These are phyloP conservation scores for Crotalus helleri DNA, from an alignment of 2,113 vertebrate genomes.

Conservation along the genomic window DNA sequence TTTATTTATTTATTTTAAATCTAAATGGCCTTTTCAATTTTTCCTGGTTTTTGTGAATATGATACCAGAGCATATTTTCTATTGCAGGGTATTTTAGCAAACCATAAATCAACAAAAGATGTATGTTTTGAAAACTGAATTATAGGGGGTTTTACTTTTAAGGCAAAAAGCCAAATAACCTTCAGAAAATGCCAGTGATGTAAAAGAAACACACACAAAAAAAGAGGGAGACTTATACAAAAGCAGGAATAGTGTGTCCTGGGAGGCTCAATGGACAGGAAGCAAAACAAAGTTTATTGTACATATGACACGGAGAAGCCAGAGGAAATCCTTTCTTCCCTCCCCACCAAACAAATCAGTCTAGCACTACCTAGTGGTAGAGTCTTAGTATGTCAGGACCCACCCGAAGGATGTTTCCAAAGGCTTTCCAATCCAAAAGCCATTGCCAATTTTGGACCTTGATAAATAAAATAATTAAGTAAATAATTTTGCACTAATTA, in stretches of 20 bases:
- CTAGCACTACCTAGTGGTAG: neutral
- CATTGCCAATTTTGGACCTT: neutral
- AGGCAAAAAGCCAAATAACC: slow-evolving; percentile 44
- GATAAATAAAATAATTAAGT: neutral
- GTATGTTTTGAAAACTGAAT: slow-evolving; percentile 52
- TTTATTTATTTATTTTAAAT: neutral
- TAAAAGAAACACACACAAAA: neutral
- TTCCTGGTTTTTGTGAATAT: neutral
- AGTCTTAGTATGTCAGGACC: too few species aligned
- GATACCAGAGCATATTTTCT: neutral
- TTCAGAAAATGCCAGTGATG: neutral
- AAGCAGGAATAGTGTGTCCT: neutral
- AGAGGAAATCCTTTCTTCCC: neutral
- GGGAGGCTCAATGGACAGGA: neutral
- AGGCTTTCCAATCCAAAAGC: neutral
- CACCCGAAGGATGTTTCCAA: neutral
- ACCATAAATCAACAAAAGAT: slow-evolving; percentile 9
- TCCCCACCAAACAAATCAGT: neutral
- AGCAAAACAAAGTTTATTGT: neutral
- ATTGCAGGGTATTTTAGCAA: neutral
- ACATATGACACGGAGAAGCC: neutral
- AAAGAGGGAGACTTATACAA: neutral
- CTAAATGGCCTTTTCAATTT: neutral
- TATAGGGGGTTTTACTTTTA: slow-evolving; percentile 31
- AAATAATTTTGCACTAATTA: neutral